Base-by-base conservation (phyloP, 2,888 invertebrate genomes). In the Zhuqinia jingwanae region DNA sequence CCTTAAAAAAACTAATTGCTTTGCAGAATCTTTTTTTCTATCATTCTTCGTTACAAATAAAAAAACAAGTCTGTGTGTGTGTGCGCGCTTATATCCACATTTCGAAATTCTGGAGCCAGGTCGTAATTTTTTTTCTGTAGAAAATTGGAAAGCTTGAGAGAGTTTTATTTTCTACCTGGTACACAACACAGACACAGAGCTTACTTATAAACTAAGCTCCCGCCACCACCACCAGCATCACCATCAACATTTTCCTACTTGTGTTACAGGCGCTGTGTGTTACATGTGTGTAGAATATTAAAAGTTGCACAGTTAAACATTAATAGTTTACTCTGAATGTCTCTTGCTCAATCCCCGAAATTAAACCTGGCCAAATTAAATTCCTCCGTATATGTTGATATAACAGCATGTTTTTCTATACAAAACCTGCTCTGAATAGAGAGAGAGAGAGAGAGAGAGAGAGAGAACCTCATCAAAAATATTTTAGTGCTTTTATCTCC, bases 381-480 rank as follows among this genome's bases (percentile, higher is more conserved):
- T 80, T 80, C 68, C 68, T 53, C n/a, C 27, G 36, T 56, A 50
- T 30, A 53, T 36, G 6, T 27, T 8, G 5, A 36, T 36, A 36
- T 36, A 36, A 50, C 22, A 42, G 2, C 20, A 17, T 45, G 13
- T 20, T 42, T n/a, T n/a, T 11, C 25, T 1, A 50, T 53, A 58
- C 45, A 42, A 73, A 73, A 42, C 6, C 30, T 53, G 68, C 36
- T n/a, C n/a, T n/a, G n/a, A 68, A 36, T 36, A 3, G 36, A 36
- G 36, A n/a, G n/a, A n/a, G n/a, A n/a, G 36, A 6, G 36, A 8
- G 8, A 36, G 36, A 36, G 3, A 36, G 36, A 36, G 36, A 36
- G 8, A 36, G 83, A 36, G 75, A 25, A 83, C 60, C 83, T 83
- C 83, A 83, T 77, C 77, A 84, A 84, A 68, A 77, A 84, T 84